Evolutionary conservation across 2,888 invertebrate species (phyloP).

Genomic region (Orthosia cruda): DNA sequence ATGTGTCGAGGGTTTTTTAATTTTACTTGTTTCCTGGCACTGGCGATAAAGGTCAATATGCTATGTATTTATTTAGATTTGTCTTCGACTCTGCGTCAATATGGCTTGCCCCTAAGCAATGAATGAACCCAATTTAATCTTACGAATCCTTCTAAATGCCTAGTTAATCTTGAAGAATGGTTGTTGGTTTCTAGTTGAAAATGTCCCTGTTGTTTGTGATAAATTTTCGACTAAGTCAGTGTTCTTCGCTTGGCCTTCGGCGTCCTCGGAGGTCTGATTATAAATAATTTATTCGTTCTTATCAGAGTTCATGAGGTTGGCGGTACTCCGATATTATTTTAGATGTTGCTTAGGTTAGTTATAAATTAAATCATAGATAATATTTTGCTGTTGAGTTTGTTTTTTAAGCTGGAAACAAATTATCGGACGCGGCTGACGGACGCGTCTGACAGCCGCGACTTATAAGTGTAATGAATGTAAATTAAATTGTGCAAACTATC

Average conservation of each 20-base stretch:
- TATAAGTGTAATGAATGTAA: too few relatives aligned
- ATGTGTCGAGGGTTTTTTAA: too few relatives aligned
- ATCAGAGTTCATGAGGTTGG: constrained; percentile 50
- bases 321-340: constrained; percentile 4
- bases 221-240: neutral
- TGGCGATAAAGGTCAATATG: neutral
- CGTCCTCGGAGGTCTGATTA: constrained; percentile 34
- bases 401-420: too few relatives aligned
- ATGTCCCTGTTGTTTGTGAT: neutral
- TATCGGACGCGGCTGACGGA: too few relatives aligned
- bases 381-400: neutral
- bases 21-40: too few relatives aligned
- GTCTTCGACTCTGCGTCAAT: neutral
- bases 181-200: constrained; percentile 6
- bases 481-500: too few relatives aligned
- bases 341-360: constrained; percentile 1
- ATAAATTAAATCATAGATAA: neutral
- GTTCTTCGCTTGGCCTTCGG: neutral
- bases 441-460: too few relatives aligned
- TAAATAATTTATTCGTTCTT: constrained; percentile 34
- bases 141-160: constrained; percentile 24
- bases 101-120: constrained; percentile 9
- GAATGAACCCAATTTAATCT: constrained; percentile 17
- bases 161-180: constrained; percentile 19
- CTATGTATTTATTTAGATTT: neutral